Evolutionary conservation across 2,113 vertebrate species (phyloP).

Genomic region (Lichenostomus cassidix): DNA sequence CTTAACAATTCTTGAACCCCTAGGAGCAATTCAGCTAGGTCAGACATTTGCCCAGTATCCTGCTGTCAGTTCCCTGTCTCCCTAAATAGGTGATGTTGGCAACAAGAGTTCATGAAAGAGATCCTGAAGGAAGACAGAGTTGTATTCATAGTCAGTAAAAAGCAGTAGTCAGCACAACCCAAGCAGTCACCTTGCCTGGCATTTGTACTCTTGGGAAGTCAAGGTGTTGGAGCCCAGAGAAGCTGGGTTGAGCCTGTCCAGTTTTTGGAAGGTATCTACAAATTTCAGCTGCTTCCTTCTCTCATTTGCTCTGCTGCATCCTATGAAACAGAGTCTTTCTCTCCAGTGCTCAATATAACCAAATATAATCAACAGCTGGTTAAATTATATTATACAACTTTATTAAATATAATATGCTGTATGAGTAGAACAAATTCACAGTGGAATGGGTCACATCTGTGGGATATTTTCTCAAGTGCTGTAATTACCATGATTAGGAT

Average conservation of each 20-base stretch:
- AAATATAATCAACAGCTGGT: not conserved
- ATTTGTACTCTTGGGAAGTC: not conserved
- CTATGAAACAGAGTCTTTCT: not conserved
- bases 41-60: not conserved
- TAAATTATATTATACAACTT: not conserved
- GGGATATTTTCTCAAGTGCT: conserved; percentile 8
- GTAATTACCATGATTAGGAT: not conserved
- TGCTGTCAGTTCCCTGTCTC: not conserved
- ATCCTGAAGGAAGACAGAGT: not conserved
- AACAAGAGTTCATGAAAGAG: not conserved
- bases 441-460: not conserved
- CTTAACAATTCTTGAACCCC: not conserved
- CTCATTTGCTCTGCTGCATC: not conserved
- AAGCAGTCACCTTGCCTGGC: not conserved
- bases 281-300: not conserved
- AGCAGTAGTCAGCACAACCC: not conserved
- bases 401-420: not conserved
- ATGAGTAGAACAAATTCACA: not conserved
- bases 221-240: not conserved
- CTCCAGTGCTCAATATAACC: not conserved
- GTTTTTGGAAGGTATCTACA: not conserved
- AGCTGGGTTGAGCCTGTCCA: not conserved
- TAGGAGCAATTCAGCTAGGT: not conserved
- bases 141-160: not conserved
- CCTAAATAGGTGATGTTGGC: not conserved